Conservation (phyloP, 2,113 vertebrate species). For the Strigops habroptila region DNA sequence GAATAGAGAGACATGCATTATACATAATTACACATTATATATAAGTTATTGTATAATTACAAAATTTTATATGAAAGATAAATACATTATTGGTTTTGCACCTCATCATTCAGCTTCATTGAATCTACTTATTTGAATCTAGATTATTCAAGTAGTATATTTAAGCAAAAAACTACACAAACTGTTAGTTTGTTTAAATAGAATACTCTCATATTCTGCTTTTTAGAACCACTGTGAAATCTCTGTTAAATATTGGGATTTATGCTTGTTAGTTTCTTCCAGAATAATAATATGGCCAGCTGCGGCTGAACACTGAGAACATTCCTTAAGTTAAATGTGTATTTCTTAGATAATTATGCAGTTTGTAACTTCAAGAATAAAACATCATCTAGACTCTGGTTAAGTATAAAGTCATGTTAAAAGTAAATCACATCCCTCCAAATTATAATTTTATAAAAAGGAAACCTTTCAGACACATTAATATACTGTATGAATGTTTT, state of each 20-base stretch:
- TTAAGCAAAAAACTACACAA: background rate
- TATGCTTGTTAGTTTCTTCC: background rate
- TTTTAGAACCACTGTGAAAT: background rate
- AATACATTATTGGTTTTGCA: background rate
- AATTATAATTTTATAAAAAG: background rate
- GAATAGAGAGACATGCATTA: background rate
- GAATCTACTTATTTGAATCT: background rate
- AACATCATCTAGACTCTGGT: background rate
- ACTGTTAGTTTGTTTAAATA: background rate
- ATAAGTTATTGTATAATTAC: background rate
- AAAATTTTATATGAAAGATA: background rate
- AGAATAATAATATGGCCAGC: background rate
- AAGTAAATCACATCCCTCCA: background rate
- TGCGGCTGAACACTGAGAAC: background rate
- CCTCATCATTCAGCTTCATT: background rate
- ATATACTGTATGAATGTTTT: background rate
- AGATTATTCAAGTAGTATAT: background rate
- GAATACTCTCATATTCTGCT: background rate
- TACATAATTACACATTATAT: background rate
- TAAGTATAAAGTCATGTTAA: background rate
- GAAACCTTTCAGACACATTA: background rate
- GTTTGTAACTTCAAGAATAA: background rate
- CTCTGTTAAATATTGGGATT: background rate
- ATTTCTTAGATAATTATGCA: background rate
- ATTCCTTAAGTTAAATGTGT: background rate